Evolutionary conservation across 64 coral and sea anemone genomes (phyloP).

Genomic region (Orbicella faveolata): DNA sequence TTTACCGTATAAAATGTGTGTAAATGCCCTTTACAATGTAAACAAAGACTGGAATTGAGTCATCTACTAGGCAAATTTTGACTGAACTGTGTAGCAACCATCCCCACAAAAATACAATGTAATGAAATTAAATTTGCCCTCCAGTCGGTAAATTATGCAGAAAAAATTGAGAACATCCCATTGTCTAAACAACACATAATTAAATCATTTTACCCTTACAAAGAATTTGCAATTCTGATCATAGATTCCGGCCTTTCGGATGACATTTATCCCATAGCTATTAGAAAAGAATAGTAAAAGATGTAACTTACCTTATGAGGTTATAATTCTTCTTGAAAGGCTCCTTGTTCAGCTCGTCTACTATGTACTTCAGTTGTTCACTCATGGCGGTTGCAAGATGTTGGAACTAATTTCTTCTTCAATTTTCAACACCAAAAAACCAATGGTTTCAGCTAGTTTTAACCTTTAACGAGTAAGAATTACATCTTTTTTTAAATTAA

Average conservation of each 20-base stretch:
- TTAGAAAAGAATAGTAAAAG: neutral
- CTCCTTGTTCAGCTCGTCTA: constrained; percentile 95
- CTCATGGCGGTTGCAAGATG: constrained; percentile 64
- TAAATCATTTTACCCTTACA: too few species aligned
- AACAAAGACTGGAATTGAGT: too few species aligned
- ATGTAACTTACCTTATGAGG: constrained; percentile 90
- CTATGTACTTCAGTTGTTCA: constrained; percentile 92
- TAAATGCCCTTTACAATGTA: too few species aligned
- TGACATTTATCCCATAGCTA: neutral
- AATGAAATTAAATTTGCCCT: too few species aligned
- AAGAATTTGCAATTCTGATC: too few species aligned
- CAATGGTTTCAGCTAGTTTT: neutral
- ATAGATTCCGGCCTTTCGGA: neutral
- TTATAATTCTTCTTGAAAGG: constrained; percentile 99
- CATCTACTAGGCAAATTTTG: too few species aligned
- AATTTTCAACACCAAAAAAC: neutral
- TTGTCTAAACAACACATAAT: too few species aligned
- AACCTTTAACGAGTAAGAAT: neutral
- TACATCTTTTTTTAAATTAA: neutral
- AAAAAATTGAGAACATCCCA: too few species aligned
- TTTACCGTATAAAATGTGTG: too few species aligned
- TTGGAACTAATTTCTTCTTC: neutral
- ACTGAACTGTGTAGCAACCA: too few species aligned
- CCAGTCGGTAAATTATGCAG: too few species aligned
- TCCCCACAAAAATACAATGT: too few species aligned